Evolutionary conservation across 2,797 vertebrate species (phyloP).

Genomic region (Chelonia mydas): DNA sequence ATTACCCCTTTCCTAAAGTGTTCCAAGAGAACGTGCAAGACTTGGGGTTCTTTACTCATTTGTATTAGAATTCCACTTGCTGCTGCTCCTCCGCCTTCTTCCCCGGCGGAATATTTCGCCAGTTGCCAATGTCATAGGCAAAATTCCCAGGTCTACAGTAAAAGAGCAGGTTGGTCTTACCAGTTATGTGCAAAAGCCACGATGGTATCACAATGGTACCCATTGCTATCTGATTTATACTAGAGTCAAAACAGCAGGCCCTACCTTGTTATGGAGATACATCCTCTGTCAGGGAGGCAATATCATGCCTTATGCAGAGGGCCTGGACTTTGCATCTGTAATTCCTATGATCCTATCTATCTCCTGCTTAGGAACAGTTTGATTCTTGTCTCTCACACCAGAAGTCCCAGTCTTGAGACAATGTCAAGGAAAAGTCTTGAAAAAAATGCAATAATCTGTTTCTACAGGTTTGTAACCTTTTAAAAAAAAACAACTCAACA

Average conservation of each 20-base stretch:
- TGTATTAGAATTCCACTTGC: not conserved
- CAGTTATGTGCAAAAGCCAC: rapidly evolving
- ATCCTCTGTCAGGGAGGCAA: rapidly evolving
- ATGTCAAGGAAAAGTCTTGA: rapidly evolving
- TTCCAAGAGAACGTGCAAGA: not conserved
- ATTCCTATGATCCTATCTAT: not conserved
- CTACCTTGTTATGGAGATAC: no score
- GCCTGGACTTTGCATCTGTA: not conserved
- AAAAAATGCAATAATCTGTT: not conserved
- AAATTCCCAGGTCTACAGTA: not conserved
- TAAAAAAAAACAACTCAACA: rapidly evolving
- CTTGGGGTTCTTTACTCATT: not conserved
- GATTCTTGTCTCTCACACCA: not conserved
- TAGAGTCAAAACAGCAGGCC: not conserved
- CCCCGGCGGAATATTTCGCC: not conserved
- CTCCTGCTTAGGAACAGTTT: not conserved
- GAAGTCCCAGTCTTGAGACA: rapidly evolving
- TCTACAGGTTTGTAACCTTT: no score
- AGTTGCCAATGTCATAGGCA: not conserved
- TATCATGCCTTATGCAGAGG: not conserved
- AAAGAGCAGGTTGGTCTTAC: not conserved
- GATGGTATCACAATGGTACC: rapidly evolving
- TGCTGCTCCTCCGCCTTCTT: not conserved
- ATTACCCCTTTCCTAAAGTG: not conserved
- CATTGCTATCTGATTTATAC: not conserved